Percentiles rank a stretch among this genome's conserved stretches.
Conservation (phyloP, 2,888 invertebrate species). For the Drosophila quinaria region DNA sequence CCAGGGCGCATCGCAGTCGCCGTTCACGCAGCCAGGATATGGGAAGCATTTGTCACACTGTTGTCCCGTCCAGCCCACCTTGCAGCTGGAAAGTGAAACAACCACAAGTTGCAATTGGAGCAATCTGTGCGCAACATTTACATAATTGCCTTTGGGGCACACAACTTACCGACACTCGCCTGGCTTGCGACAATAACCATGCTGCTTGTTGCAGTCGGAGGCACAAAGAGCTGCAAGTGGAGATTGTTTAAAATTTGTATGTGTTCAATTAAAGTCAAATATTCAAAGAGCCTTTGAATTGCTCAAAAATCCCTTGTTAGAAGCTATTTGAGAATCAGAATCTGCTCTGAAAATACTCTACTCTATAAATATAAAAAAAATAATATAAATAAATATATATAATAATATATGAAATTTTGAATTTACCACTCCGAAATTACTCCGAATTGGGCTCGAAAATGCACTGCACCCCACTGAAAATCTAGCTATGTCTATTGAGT, state of each 20-base stretch:
- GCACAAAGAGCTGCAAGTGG: slow-evolving; percentile 91
- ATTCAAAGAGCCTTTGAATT: background rate
- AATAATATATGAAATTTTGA: too few relatives aligned
- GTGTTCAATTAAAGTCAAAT: background rate
- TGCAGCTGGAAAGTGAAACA: slow-evolving; percentile 87
- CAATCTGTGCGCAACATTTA: background rate
- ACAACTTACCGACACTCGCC: slow-evolving; percentile 90
- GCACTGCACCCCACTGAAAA: too few relatives aligned
- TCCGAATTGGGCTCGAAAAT: too few relatives aligned
- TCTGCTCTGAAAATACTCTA: background rate
- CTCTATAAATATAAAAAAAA: too few relatives aligned
- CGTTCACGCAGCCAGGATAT: slow-evolving; percentile 96
- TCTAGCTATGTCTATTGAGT: too few relatives aligned
- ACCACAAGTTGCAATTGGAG: background rate
- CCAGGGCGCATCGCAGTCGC: slow-evolving; percentile 94
- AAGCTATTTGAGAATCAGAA: background rate
- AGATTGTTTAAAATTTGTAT: background rate
- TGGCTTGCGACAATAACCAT: slow-evolving; percentile 93
- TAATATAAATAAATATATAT: too few relatives aligned
- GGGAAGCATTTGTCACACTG: slow-evolving; percentile 91
- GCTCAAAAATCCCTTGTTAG: background rate
- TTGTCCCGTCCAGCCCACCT: slow-evolving; percentile 95
- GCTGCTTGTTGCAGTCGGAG: slow-evolving; percentile 92
- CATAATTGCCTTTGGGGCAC: background rate
- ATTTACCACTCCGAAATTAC: too few relatives aligned